Evolutionary conservation across 2,113 vertebrate genomes (phyloP).

Genomic region (Nyctibius bracteatus): DNA sequence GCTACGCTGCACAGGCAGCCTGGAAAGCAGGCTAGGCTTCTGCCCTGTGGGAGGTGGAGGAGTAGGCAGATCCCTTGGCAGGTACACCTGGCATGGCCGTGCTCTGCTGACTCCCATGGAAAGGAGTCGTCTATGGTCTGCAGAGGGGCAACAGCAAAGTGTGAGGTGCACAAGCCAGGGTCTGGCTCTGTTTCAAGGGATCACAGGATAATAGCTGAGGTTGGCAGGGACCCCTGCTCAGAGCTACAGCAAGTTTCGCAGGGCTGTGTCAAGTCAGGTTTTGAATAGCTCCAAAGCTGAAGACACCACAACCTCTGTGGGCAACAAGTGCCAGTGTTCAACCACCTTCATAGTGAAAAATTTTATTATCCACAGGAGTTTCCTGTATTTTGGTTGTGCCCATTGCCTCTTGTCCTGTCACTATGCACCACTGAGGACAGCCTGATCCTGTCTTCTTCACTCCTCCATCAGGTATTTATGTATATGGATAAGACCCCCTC

Average conservation of each 20-base stretch:
- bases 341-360: neutral
- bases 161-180: too few relatives aligned
- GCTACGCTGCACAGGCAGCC: neutral
- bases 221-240: neutral
- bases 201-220: neutral
- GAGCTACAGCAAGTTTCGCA: neutral
- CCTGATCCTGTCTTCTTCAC: neutral
- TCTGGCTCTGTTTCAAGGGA: neutral
- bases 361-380: neutral
- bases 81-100: fast-evolving
- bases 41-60: neutral
- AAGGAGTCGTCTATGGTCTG: neutral
- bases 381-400: neutral
- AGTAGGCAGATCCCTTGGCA: neutral
- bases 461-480: neutral
- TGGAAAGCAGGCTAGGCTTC: neutral
- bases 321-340: neutral
- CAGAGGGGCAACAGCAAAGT: fast-evolving
- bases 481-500: neutral
- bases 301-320: neutral
- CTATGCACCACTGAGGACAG: neutral
- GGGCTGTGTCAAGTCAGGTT: neutral
- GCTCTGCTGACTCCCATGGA: fast-evolving
- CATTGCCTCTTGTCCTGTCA: neutral
- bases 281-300: neutral